Conservation (phyloP, 2,113 vertebrate genomes). For the Sardina pilchardus region DNA sequence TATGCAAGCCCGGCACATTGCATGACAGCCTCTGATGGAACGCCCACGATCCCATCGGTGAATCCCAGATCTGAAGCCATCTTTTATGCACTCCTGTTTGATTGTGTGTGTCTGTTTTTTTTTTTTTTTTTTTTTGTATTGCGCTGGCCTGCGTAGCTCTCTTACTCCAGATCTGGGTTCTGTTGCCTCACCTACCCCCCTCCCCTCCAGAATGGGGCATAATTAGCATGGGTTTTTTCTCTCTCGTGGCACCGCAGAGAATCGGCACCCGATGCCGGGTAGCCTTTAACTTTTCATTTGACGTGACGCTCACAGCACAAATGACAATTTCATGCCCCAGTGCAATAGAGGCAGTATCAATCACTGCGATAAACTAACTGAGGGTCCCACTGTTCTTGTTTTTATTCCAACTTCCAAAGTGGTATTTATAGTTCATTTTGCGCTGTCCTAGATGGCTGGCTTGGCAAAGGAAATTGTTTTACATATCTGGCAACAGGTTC, state of each 20-base stretch:
- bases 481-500: slow-evolving; percentile 54
- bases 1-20: slow-evolving; percentile 22
- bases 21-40: background rate
- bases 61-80: background rate
- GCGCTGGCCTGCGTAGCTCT: background rate
- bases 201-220: slow-evolving; percentile 25
- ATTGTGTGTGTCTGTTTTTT: background rate
- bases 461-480: slow-evolving; percentile 54
- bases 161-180: background rate
- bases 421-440: slow-evolving; percentile 58
- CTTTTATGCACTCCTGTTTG: background rate
- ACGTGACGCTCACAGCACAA: slow-evolving; percentile 74
- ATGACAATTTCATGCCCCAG: slow-evolving; percentile 73
- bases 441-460: slow-evolving; percentile 49
- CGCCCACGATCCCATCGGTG: background rate
- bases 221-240: slow-evolving; percentile 69
- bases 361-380: slow-evolving; percentile 66
- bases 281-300: slow-evolving; percentile 70
- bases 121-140: background rate
- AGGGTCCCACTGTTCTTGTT: slow-evolving; percentile 61
- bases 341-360: slow-evolving; percentile 66
- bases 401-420: slow-evolving; percentile 60
- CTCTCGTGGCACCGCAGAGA: slow-evolving; percentile 55
- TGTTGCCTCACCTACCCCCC: background rate
- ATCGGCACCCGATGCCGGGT: slow-evolving; percentile 58